These are phyloP conservation scores for Sebastes trivittatus DNA, from an alignment of 2,797 vertebrate genomes.

Conservation along the genomic window DNA sequence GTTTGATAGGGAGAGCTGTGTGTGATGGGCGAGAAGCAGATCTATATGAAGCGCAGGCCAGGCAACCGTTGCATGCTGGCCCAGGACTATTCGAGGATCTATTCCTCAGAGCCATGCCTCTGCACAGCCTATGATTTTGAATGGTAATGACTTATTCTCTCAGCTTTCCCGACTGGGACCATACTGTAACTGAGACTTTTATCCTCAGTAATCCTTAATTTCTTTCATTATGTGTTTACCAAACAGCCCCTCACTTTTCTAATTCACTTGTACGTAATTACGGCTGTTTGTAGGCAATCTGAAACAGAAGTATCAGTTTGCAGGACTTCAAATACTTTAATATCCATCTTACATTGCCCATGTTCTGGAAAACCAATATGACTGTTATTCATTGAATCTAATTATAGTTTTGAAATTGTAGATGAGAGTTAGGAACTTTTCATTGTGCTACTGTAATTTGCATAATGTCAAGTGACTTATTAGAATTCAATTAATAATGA, in stretches of 20 bases:
- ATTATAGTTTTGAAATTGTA: conserved; percentile 70
- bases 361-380: conserved; percentile 44
- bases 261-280: conserved; percentile 52
- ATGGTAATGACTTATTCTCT: conserved; percentile 83
- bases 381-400: conserved; percentile 47
- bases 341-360: conserved; percentile 32
- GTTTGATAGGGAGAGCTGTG: conserved; percentile 89
- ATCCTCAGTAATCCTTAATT: conserved; percentile 15
- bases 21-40: conserved; percentile 97
- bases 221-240: conserved; percentile 42
- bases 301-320: conserved; percentile 45
- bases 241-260: conserved; percentile 27
- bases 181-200: conserved; percentile 25
- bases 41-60: conserved; percentile 93
- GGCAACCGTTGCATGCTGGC: conserved; percentile 90
- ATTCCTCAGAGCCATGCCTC: conserved; percentile 91
- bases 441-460: conserved; percentile 60
- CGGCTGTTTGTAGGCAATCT: conserved; percentile 22
- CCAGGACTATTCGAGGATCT: conserved; percentile 88
- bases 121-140: conserved; percentile 94
- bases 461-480: conserved; percentile 81
- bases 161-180: conserved; percentile 16
- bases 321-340: conserved; percentile 40
- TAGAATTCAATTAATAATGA: conserved; percentile 83
- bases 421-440: conserved; percentile 61